Evolutionary conservation across 1,140 invertebrate species (phyloP), one percentile per base, ranked within the genome.

Genomic region (Orchestia grillus): DNA sequence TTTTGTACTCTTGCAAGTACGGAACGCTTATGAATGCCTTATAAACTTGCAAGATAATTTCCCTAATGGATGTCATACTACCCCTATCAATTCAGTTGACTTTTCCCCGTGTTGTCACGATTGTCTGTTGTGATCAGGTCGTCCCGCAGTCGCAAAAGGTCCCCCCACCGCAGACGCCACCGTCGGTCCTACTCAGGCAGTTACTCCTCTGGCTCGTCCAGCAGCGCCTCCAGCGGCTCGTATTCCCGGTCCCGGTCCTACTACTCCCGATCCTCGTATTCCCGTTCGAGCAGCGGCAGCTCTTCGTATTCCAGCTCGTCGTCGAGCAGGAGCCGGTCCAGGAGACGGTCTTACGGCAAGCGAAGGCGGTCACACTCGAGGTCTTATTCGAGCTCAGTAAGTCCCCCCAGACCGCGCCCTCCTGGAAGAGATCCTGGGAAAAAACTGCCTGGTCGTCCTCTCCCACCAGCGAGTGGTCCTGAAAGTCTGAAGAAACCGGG

Each of bases 341-440:
- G 96, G 36, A n/a, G 43, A 11, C 87, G 77, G 36, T 97, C 96
- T 19, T 96, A 96, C n/a, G 96, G 96, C 19, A 96, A 96, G 77
- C 96, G 96, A 87, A 96, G 96, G 41, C 96, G 96, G 40, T 97
- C 96, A n/a, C 96, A 96, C 45, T 97, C 96, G 19, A 88, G 96
- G 36, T 97, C 96, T 43, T 97, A 90, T 95, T 96, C 45, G 36
- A 96, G 44, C 88, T 96, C 91, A 91, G 62, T 19, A 96, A 96
- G 87, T 96, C 96, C 23, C 95, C 90, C 87, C 96, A 96, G 47
- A 95, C 95, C 11, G 95, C 96, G 40, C 87, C 96, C 41, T 53
- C 92, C 87, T 77, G 96, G 16, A 87, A 95, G 42, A 95, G 96
- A 95, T 40, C 96, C 92, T n/a, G 62, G 62, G 44, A 96, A 96